These are phyloP conservation scores for Luehdorfia chinensis DNA, from an alignment of 1,140 invertebrate genomes.

Conservation along the genomic window DNA sequence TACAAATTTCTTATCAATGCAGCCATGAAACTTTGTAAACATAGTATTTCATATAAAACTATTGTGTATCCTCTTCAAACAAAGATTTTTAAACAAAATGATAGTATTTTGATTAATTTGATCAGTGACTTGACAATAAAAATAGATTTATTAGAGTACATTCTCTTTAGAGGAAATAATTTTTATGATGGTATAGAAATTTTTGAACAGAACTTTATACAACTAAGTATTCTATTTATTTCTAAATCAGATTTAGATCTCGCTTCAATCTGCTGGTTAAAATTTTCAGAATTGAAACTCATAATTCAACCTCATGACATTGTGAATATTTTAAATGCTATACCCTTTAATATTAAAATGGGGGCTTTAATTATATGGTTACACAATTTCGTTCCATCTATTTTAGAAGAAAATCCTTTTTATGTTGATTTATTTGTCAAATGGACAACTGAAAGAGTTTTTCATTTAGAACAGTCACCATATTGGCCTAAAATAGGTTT, in stretches of 20 bases:
- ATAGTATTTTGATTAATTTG: conserved; percentile 32
- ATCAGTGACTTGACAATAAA: conserved; percentile 53
- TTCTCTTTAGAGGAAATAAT: conserved; percentile 50
- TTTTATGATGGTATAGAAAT: conserved; percentile 48
- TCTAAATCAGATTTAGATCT: conserved; percentile 61
- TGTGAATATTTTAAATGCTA: conserved; percentile 50
- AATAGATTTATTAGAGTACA: conserved; percentile 60
- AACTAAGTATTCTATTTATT: conserved; percentile 55
- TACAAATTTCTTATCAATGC: conserved; percentile 40
- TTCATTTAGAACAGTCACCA: conserved; percentile 56
- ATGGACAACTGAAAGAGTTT: conserved; percentile 63
- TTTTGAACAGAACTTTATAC: conserved; percentile 44
- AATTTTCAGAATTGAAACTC: conserved; percentile 53
- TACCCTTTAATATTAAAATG: conserved; percentile 61
- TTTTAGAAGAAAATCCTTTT: conserved; percentile 63
- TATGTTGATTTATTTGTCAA: conserved; percentile 64
- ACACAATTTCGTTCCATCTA: conserved; percentile 51
- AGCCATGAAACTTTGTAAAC: conserved; percentile 44
- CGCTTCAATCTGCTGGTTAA: conserved; percentile 65
- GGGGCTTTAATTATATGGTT: conserved; percentile 61
- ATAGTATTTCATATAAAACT: conserved; percentile 46
- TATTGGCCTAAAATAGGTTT: conserved; percentile 71
- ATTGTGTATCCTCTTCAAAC: conserved; percentile 54
- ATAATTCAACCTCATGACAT: conserved; percentile 38
- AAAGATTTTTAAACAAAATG: conserved; percentile 34